phyloP scores from a whole-genome alignment of 35 echinoderm and acorn worm species.

The Ophiothrix spiculata region DNA sequence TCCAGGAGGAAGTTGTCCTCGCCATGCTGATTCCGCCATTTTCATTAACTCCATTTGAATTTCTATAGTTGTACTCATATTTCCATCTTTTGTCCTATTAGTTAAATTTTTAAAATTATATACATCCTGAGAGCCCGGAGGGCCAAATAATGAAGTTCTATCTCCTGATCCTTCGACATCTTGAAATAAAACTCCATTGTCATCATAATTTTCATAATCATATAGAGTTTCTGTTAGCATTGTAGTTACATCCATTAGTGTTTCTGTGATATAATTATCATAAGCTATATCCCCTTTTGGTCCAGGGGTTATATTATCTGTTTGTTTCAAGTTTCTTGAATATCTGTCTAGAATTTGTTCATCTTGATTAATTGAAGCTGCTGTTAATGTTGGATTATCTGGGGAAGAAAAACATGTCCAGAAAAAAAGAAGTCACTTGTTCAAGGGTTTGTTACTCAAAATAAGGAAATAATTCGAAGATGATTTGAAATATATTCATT shows the following conservation, averaged over 20 bases:
- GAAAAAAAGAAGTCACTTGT: neutral
- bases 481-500: too few species aligned
- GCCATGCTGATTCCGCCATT: neutral
- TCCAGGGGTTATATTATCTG: neutral
- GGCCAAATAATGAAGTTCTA: neutral
- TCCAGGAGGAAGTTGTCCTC: neutral
- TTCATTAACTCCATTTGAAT: neutral
- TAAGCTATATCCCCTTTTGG: neutral
- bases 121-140: slow-evolving; percentile 3
- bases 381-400: neutral
- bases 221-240: neutral
- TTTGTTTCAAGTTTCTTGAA: neutral
- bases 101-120: neutral
- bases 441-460: too few species aligned
- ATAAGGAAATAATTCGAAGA: too few species aligned
- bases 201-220: neutral
- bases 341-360: neutral
- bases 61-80: neutral
- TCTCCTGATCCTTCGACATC: neutral
- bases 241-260: neutral
- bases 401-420: neutral
- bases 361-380: slow-evolving; percentile 2
- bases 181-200: neutral
- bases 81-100: neutral
- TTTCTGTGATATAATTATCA: neutral